phyloP scores from a whole-genome alignment of 92 coral and sea anemone species.

The Anthopleura xanthogrammica region DNA sequence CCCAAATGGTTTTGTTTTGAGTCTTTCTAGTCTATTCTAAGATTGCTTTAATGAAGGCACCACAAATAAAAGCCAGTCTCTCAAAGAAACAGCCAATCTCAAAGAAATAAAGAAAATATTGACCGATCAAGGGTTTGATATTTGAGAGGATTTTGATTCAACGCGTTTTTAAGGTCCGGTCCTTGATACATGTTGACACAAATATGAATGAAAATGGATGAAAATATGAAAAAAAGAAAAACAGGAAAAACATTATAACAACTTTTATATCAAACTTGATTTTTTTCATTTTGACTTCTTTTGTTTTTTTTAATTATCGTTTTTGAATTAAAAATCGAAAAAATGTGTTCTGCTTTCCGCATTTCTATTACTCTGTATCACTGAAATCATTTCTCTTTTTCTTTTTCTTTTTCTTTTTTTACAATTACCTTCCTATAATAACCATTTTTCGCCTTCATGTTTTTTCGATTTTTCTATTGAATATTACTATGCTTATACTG shows the following conservation, averaged over 20 bases:
- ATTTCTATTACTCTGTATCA: background rate
- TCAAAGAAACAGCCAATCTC: slow-evolving; percentile 19
- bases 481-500: background rate
- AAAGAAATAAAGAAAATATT: slow-evolving; percentile 40
- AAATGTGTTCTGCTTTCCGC: background rate
- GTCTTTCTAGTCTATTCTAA: slow-evolving; percentile 20
- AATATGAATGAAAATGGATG: background rate
- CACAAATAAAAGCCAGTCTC: slow-evolving; percentile 19
- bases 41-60: slow-evolving; percentile 28
- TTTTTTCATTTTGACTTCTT: background rate
- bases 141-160: slow-evolving; percentile 18
- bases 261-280: background rate
- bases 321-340: background rate
- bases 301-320: slow-evolving; percentile 12
- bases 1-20: slow-evolving; percentile 9
- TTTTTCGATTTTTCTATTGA: background rate
- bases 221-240: slow-evolving; percentile 8
- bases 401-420: background rate
- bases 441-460: background rate
- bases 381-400: background rate
- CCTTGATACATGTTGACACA: slow-evolving; percentile 17
- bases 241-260: slow-evolving; percentile 8
- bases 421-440: background rate
- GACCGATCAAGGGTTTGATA: slow-evolving; percentile 21
- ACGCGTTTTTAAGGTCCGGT: slow-evolving; percentile 25